Evolutionary conservation across 2,113 vertebrate genomes (phyloP).

Genomic region (Myodes glareolus): DNA sequence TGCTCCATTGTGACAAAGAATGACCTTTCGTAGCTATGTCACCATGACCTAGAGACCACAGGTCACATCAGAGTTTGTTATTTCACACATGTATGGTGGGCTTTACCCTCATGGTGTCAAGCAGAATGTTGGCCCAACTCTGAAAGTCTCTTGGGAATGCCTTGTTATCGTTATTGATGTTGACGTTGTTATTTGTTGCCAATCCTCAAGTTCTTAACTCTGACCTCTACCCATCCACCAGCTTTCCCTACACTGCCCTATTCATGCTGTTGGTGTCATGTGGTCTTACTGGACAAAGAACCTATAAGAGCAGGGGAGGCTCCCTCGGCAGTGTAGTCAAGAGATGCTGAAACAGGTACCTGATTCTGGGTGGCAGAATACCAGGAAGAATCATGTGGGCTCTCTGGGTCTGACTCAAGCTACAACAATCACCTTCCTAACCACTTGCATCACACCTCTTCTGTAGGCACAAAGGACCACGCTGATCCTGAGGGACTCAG

Average conservation of each 20-base stretch:
- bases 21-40: fast-evolving
- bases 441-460: background rate
- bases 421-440: background rate
- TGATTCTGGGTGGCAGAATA: background rate
- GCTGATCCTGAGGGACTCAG: background rate
- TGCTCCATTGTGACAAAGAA: background rate
- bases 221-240: background rate
- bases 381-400: background rate
- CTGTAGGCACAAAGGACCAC: background rate
- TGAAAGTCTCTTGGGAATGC: background rate
- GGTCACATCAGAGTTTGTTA: too few species aligned
- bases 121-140: background rate
- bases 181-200: background rate
- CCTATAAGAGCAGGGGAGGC: background rate
- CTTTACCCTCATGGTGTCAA: background rate
- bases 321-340: background rate
- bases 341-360: background rate
- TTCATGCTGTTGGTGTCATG: too few species aligned
- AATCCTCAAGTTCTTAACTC: too few species aligned
- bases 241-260: too few species aligned
- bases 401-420: background rate
- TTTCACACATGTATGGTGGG: background rate
- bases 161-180: too few species aligned
- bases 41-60: background rate
- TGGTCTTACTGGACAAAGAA: background rate